These are phyloP conservation scores for Sander vitreus DNA, from an alignment of 2,113 vertebrate species.

Conservation along the genomic window DNA sequence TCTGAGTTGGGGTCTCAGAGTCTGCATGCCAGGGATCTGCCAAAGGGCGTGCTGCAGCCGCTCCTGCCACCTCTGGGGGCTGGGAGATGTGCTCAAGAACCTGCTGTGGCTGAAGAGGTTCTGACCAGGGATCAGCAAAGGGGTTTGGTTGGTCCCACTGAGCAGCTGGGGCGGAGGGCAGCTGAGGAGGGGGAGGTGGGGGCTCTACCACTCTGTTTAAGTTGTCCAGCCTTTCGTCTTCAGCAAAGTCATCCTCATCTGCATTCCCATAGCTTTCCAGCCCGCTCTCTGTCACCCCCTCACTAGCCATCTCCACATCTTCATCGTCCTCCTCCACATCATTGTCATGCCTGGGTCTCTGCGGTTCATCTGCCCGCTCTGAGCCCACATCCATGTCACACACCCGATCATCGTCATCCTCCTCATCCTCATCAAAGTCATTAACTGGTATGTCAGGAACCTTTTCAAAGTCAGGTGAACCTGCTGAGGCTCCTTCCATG, in stretches of 20 bases:
- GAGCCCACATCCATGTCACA: conserved; percentile 87
- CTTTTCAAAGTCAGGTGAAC: conserved; percentile 84
- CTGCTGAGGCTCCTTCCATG: conserved; percentile 82
- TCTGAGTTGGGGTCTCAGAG: conserved; percentile 65
- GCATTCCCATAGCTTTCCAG: conserved; percentile 86
- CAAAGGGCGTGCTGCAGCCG: conserved; percentile 54
- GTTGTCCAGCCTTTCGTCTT: conserved; percentile 84
- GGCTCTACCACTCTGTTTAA: conserved; percentile 77
- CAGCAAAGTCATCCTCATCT: conserved; percentile 84
- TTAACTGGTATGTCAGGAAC: conserved; percentile 82
- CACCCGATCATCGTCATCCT: conserved; percentile 76
- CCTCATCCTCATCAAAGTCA: conserved; percentile 78
- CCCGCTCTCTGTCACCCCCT: conserved; percentile 85
- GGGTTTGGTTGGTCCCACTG: conserved; percentile 79
- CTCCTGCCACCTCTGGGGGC: conserved; percentile 19
- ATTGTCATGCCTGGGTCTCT: conserved; percentile 71
- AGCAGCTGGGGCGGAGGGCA: conserved; percentile 68
- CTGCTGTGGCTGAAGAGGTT: conserved; percentile 65
- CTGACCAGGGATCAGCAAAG: conserved; percentile 77
- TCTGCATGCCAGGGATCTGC: conserved; percentile 65
- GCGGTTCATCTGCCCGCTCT: conserved; percentile 77
- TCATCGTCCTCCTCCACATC: conserved; percentile 82
- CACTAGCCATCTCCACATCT: conserved; percentile 87
- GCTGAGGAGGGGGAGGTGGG: conserved; percentile 52
- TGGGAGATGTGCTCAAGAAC: conserved; percentile 4